phyloP scores from a whole-genome alignment of 1,140 invertebrate genomes.

The Drosophila aff. region DNA sequence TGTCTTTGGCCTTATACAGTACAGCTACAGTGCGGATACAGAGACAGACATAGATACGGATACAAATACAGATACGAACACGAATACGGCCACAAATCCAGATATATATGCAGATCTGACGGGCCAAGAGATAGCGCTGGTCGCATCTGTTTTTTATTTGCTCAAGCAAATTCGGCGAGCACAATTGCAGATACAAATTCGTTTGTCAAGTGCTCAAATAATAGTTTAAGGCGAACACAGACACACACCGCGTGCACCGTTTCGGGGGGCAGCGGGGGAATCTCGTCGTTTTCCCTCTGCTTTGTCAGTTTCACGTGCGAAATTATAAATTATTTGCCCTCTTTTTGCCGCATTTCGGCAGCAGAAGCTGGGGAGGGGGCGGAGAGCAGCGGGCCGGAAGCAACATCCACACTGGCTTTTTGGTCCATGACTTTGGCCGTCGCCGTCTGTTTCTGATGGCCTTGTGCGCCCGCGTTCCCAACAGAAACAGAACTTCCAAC shows the following conservation, averaged over 20 bases:
- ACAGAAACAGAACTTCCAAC: conserved; percentile 54
- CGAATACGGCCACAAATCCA: background rate
- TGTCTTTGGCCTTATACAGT: conserved; percentile 34
- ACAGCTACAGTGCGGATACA: background rate
- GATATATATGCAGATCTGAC: conserved; percentile 35
- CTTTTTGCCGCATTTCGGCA: conserved; percentile 17
- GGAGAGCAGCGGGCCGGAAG: conserved; percentile 24
- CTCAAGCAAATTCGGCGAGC: conserved; percentile 56
- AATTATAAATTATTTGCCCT: conserved; percentile 74
- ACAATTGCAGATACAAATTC: conserved; percentile 56
- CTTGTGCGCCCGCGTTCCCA: conserved; percentile 55
- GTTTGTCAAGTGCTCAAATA: conserved; percentile 59
- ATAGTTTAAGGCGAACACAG: conserved; percentile 38
- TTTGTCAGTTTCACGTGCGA: conserved; percentile 81
- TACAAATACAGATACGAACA: background rate
- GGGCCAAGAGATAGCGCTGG: conserved; percentile 28
- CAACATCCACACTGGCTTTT: conserved; percentile 50
- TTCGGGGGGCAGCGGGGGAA: conserved; percentile 1
- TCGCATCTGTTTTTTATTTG: conserved; percentile 77
- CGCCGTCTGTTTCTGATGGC: conserved; percentile 80
- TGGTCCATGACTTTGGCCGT: conserved; percentile 61
- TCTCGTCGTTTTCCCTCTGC: conserved; percentile 42
- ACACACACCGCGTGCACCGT: background rate
- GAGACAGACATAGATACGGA: background rate
- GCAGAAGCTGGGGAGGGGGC: background rate